phyloP scores from a whole-genome alignment of 2,797 vertebrate genomes.

The Syndactyla subalaris region DNA sequence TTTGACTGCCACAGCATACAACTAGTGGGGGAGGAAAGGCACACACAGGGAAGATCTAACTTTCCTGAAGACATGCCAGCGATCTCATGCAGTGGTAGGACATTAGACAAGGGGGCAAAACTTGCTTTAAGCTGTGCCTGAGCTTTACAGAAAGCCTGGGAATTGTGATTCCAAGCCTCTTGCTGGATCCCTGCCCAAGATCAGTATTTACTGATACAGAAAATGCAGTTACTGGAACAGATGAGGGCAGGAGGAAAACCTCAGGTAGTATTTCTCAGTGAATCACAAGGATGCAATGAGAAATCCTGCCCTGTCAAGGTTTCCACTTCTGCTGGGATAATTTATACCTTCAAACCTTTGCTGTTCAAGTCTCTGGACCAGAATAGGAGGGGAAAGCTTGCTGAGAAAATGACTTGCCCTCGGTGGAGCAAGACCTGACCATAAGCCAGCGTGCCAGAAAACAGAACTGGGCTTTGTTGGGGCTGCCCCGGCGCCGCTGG shows the following conservation, averaged over 20 bases:
- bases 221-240: background rate
- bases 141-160: background rate
- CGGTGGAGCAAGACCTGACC: background rate
- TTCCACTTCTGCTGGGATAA: background rate
- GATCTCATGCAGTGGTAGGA: background rate
- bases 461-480: background rate
- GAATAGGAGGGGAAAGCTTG: background rate
- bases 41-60: background rate
- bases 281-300: background rate
- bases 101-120: background rate
- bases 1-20: constrained; percentile 87
- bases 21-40: constrained; percentile 70
- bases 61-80: background rate
- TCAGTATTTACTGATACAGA: background rate
- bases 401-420: background rate
- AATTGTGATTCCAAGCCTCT: background rate
- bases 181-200: background rate
- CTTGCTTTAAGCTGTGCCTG: background rate
- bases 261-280: background rate
- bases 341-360: background rate
- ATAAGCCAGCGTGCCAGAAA: background rate
- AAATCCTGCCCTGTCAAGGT: background rate
- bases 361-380: background rate
- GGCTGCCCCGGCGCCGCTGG: accelerated
- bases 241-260: background rate